A percentile compares a stretch with the other conserved stretches of the same genome.
phyloP scores from a whole-genome alignment of 2,113 vertebrate genomes.

The Arvicanthis niloticus region DNA sequence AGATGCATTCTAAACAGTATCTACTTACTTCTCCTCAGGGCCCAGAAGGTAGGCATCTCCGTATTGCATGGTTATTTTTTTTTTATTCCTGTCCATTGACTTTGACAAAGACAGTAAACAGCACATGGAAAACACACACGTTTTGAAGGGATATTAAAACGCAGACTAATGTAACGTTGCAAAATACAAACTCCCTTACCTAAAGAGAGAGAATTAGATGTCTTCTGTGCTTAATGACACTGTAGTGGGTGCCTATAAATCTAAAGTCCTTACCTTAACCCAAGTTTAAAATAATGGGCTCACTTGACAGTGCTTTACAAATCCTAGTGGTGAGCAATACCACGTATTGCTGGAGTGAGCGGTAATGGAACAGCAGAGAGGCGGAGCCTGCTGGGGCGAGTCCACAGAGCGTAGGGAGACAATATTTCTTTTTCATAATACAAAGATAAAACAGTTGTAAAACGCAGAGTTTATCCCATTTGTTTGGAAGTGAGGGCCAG shows the following conservation, averaged over 20 bases:
- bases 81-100: slow-evolving; percentile 59
- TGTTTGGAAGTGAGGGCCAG: slow-evolving; percentile 43
- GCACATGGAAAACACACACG: slow-evolving; percentile 78
- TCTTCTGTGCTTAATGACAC: slow-evolving; percentile 77
- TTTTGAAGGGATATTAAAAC: slow-evolving; percentile 85
- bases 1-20: slow-evolving; percentile 83
- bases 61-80: slow-evolving; percentile 27
- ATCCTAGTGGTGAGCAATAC: slow-evolving; percentile 65
- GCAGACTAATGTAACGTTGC: slow-evolving; percentile 71
- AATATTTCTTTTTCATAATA: slow-evolving; percentile 68
- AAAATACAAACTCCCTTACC: slow-evolving; percentile 77
- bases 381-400: slow-evolving; percentile 9
- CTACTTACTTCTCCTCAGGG: slow-evolving; percentile 76
- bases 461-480: slow-evolving; percentile 59
- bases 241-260: slow-evolving; percentile 72
- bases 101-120: slow-evolving; percentile 83
- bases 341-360: slow-evolving; percentile 61
- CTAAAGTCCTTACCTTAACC: slow-evolving; percentile 74
- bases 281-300: slow-evolving; percentile 75
- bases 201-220: slow-evolving; percentile 79
- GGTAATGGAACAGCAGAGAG: slow-evolving; percentile 44
- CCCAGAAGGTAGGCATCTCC: slow-evolving; percentile 74
- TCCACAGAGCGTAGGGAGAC: slow-evolving; percentile 67
- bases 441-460: slow-evolving; percentile 41
- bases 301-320: slow-evolving; percentile 73